Percentiles rank a stretch among this genome's conserved stretches.
Evolutionary conservation across 2,888 invertebrate genomes (phyloP).

Genomic region (Eupithecia inturbata): DNA sequence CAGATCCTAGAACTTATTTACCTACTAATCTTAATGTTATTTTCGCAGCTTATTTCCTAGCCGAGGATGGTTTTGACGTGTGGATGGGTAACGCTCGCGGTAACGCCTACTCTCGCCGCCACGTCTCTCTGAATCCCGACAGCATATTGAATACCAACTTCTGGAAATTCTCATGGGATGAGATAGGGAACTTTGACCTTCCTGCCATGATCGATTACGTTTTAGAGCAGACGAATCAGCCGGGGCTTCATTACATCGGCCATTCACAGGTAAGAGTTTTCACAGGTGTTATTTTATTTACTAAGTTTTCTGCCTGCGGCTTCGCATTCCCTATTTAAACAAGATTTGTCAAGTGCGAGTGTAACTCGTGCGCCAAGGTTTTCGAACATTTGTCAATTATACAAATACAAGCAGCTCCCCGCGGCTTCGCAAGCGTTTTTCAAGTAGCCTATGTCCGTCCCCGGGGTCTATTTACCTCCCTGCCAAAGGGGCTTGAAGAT

Average conservation of each 20-base stretch:
- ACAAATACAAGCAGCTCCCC: too few relatives aligned
- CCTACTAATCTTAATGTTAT: not conserved
- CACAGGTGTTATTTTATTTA: not conserved
- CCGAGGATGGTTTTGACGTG: slow-evolving; percentile 89
- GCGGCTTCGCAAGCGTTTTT: too few relatives aligned
- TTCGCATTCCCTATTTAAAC: too few relatives aligned
- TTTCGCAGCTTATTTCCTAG: slow-evolving; percentile 77
- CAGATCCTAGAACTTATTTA: not conserved
- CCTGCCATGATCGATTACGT: slow-evolving; percentile 92
- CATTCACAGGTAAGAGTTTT: slow-evolving; percentile 85
- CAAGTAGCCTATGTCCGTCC: too few relatives aligned
- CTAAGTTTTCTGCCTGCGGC: too few relatives aligned
- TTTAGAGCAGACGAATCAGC: slow-evolving; percentile 81
- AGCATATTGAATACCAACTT: slow-evolving; percentile 71
- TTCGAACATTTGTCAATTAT: too few relatives aligned
- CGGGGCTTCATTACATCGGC: slow-evolving; percentile 89
- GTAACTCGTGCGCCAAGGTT: too few relatives aligned
- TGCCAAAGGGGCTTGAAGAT: too few relatives aligned
- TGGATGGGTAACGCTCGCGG: slow-evolving; percentile 94
- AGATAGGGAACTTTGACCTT: slow-evolving; percentile 91
- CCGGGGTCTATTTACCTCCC: too few relatives aligned
- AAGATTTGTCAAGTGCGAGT: too few relatives aligned
- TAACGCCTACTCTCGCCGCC: slow-evolving; percentile 86
- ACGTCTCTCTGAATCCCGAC: slow-evolving; percentile 73
- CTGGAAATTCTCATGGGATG: slow-evolving; percentile 92